phyloP scores from a whole-genome alignment of 2,797 vertebrate genomes.

The Percopsis omiscomaycus region DNA sequence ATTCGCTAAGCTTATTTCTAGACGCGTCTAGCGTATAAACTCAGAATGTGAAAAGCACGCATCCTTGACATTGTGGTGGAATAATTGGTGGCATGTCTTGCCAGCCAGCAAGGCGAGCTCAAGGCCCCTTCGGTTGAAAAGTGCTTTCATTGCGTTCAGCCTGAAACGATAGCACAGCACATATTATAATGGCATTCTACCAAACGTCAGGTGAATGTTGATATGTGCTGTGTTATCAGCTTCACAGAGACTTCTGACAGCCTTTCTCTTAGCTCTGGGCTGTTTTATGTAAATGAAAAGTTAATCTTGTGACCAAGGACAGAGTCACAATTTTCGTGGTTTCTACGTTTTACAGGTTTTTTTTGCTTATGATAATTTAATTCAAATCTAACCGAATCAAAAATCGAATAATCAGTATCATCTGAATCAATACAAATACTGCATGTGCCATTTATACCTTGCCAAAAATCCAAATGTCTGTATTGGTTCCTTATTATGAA shows the following conservation, averaged over 20 bases:
- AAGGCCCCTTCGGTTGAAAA: conserved; percentile 64
- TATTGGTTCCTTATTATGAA: no score
- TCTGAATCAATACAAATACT: no score
- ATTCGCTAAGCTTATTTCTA: neutral
- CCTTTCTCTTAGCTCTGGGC: conserved; percentile 55
- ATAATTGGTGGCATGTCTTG: conserved; percentile 59
- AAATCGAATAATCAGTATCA: no score
- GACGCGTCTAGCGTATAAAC: neutral
- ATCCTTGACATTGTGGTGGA: conserved; percentile 58
- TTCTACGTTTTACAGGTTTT: conserved; percentile 39
- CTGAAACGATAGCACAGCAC: conserved; percentile 69
- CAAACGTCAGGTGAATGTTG: conserved; percentile 68
- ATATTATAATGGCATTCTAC: conserved; percentile 71
- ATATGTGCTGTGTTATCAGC: conserved; percentile 72
- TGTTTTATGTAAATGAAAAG: conserved; percentile 63
- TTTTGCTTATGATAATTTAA: conserved; percentile 35
- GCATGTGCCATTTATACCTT: no score
- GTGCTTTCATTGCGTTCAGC: conserved; percentile 65
- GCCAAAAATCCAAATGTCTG: no score
- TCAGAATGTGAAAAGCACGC: conserved; percentile 32
- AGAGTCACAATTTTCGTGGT: conserved; percentile 40
- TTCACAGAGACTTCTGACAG: conserved; percentile 57
- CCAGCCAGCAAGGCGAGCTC: conserved; percentile 57
- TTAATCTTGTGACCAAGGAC: conserved; percentile 61
- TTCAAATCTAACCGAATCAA: neutral